These are phyloP conservation scores for Halictus quadricinctus DNA, from an alignment of 2,888 invertebrate species.

Conservation along the genomic window DNA sequence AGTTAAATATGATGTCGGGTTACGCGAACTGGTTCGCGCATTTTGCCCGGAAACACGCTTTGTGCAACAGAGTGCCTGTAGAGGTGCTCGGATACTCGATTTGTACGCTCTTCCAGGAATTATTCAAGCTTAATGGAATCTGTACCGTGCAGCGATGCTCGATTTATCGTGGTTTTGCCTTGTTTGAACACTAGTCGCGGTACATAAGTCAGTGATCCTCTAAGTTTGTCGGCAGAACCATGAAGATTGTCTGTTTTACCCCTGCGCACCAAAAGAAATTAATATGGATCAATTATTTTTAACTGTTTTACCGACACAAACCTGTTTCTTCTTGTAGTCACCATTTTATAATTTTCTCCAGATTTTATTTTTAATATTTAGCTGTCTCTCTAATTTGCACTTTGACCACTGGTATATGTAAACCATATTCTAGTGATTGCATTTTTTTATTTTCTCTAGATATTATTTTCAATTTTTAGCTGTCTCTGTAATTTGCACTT, in stretches of 20 bases:
- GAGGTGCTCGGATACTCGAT: not conserved
- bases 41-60: conserved; percentile 4
- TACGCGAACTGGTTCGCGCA: conserved; percentile 5
- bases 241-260: not conserved
- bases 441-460: too few relatives aligned
- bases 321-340: too few relatives aligned
- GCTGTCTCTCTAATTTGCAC: not conserved
- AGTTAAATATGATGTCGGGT: conserved; percentile 3
- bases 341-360: too few relatives aligned
- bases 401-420: not conserved
- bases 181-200: not conserved
- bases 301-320: too few relatives aligned
- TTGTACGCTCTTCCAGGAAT: not conserved
- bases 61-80: not conserved
- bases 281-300: not conserved
- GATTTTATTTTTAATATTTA: too few relatives aligned
- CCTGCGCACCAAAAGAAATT: not conserved
- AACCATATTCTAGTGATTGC: not conserved
- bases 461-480: not conserved
- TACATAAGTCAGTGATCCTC: not conserved
- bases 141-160: not conserved
- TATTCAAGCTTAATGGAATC: conserved; percentile 4
- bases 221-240: not conserved
- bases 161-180: not conserved
- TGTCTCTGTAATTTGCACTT: not conserved